Percentiles rank a stretch among this genome's conserved stretches.
These are phyloP conservation scores for Carterocephalus palaemon DNA, from an alignment of 2,888 invertebrate species.

Conservation along the genomic window DNA sequence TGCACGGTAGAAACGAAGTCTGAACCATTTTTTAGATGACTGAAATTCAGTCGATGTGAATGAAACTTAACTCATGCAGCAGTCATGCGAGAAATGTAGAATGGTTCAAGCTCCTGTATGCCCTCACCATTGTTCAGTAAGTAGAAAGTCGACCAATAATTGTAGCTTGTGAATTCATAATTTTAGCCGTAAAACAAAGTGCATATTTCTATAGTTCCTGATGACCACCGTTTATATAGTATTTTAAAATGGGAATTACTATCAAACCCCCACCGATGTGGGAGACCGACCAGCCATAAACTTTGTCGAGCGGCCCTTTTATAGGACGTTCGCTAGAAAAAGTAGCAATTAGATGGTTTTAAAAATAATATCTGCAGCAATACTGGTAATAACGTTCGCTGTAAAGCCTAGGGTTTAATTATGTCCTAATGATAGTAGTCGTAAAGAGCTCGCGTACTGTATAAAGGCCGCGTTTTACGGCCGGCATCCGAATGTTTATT, in stretches of 20 bases:
- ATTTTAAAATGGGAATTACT: background rate
- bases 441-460: slow-evolving; percentile 13
- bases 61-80: too few relatives aligned
- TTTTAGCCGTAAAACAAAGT: too few relatives aligned
- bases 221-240: too few relatives aligned
- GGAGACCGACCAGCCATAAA: slow-evolving; percentile 8
- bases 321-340: slow-evolving; percentile 12
- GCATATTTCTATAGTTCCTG: too few relatives aligned
- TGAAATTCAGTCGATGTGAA: too few relatives aligned
- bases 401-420: slow-evolving; percentile 34
- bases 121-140: too few relatives aligned
- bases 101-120: too few relatives aligned
- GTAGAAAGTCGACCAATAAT: too few relatives aligned
- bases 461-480: slow-evolving; percentile 15
- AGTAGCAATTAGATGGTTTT: slow-evolving; percentile 22
- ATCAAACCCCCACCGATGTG: background rate
- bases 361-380: slow-evolving; percentile 16
- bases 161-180: too few relatives aligned
- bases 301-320: background rate
- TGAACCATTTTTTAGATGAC: too few relatives aligned
- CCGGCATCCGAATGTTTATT: slow-evolving; percentile 14
- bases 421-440: slow-evolving; percentile 25
- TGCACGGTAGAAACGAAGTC: too few relatives aligned
- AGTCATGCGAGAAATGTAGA: too few relatives aligned
- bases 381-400: slow-evolving; percentile 29